phyloP scores from a whole-genome alignment of 1,140 invertebrate species.

The Diploscapter pachys region DNA sequence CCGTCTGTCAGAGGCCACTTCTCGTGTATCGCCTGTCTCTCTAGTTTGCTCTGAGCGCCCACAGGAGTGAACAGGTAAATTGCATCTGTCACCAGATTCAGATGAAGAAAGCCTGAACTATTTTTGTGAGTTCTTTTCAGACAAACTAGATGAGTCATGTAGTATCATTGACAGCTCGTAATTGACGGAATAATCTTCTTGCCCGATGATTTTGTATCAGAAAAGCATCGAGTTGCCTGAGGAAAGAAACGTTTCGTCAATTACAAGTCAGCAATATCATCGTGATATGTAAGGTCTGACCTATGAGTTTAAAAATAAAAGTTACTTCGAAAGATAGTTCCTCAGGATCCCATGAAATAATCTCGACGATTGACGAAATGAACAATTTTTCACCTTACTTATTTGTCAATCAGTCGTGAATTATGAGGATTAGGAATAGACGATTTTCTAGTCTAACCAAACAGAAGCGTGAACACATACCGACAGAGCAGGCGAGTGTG shows the following conservation, averaged over 20 bases:
- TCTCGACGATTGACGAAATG: too few species aligned
- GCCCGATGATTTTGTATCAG: neutral
- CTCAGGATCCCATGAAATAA: neutral
- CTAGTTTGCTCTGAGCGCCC: slow-evolving; percentile 38
- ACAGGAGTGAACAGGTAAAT: slow-evolving; percentile 42
- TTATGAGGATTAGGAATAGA: neutral
- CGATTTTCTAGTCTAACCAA: neutral
- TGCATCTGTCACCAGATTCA: slow-evolving; percentile 39
- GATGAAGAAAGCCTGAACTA: slow-evolving; percentile 30
- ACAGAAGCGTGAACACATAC: neutral
- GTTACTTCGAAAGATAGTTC: neutral
- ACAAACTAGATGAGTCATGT: neutral
- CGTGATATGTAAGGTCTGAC: too few species aligned
- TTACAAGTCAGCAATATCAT: too few species aligned
- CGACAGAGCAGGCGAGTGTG: slow-evolving; percentile 33
- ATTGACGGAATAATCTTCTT: neutral
- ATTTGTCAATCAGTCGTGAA: too few species aligned
- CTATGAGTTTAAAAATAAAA: too few species aligned
- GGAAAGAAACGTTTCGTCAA: too few species aligned
- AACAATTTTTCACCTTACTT: too few species aligned
- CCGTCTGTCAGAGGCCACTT: slow-evolving; percentile 39
- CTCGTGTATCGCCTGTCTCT: slow-evolving; percentile 41
- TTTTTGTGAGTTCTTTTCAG: neutral
- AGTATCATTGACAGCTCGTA: neutral
- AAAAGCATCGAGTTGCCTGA: too few species aligned